These are phyloP conservation scores for Chelonoidis abingdonii DNA, from an alignment of 2,113 vertebrate genomes.

Conservation along the genomic window DNA sequence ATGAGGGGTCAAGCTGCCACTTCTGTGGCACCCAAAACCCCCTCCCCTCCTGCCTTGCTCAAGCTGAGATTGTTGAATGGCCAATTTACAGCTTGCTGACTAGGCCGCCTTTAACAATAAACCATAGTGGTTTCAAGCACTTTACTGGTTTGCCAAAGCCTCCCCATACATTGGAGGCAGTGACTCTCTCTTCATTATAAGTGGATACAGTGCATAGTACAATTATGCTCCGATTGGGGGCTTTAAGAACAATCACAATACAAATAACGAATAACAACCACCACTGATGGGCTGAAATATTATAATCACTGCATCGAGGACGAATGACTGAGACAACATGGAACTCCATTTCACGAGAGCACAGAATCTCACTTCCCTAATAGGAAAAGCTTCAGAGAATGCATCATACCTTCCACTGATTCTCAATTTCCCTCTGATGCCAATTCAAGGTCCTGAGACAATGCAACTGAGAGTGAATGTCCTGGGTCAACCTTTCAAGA, in stretches of 20 bases:
- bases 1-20: too few species aligned
- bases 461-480: background rate
- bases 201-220: background rate
- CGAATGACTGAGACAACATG: background rate
- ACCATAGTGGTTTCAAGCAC: too few species aligned
- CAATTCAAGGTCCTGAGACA: background rate
- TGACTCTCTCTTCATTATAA: background rate
- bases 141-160: too few species aligned
- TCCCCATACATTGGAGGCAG: background rate
- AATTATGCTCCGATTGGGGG: background rate
- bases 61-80: too few species aligned
- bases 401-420: background rate
- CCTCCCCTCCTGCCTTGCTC: too few species aligned
- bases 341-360: background rate
- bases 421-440: constrained; percentile 5
- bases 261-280: background rate
- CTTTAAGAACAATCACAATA: background rate
- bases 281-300: background rate
- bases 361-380: fast-evolving
- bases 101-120: too few species aligned
- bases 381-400: background rate
- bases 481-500: background rate
- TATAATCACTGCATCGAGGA: background rate
- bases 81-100: too few species aligned
- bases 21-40: too few species aligned